A percentile compares a stretch with the other conserved stretches of the same genome.
phyloP scores from a whole-genome alignment of 2,797 vertebrate genomes.

The Phataginus tricuspis region DNA sequence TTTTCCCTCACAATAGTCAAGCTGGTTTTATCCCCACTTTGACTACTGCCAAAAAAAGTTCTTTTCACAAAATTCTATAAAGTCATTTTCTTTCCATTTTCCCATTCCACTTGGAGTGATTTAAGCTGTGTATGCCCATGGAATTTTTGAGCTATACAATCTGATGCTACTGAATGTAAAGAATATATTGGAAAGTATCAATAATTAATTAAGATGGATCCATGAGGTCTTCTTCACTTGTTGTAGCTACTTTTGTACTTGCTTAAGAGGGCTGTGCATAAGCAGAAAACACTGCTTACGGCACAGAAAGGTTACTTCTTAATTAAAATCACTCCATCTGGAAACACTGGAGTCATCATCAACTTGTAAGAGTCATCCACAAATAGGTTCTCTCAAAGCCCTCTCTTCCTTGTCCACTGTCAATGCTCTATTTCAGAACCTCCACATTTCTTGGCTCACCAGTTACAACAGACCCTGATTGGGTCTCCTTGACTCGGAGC shows the following conservation, averaged over 20 bases:
- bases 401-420: background rate
- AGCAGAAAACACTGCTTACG: background rate
- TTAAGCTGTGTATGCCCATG: background rate
- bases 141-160: background rate
- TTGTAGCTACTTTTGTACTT: background rate
- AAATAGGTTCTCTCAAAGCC: background rate
- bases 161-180: background rate
- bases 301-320: background rate
- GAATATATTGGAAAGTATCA: constrained; percentile 8
- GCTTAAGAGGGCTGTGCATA: background rate
- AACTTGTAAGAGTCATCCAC: background rate
- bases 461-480: background rate
- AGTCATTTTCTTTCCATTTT: constrained; percentile 12
- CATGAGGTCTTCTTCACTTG: background rate
- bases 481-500: background rate
- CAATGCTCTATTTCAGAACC: background rate
- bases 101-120: background rate
- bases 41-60: background rate
- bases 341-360: background rate
- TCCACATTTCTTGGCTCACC: background rate
- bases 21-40: background rate
- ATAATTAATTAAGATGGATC: constrained; percentile 21
- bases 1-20: background rate
- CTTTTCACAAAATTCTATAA: constrained; percentile 8
- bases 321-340: background rate